Conservation (phyloP, 2,113 vertebrate species). For the Hiodon alosoides region DNA sequence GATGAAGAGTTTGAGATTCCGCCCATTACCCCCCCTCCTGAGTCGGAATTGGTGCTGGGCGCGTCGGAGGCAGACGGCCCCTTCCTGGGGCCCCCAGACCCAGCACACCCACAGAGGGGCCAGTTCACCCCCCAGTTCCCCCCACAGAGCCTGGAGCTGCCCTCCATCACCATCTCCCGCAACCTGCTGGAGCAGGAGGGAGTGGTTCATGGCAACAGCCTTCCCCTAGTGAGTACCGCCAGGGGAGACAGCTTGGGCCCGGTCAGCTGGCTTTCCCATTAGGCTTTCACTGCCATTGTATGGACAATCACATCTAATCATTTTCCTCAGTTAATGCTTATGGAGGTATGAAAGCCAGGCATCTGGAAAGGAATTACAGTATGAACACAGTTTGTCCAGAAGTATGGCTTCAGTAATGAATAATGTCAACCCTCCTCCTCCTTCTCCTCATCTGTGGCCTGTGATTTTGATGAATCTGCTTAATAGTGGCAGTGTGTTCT, state of each 20-base stretch:
- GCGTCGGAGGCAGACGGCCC: slow-evolving; percentile 75
- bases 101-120: slow-evolving; percentile 71
- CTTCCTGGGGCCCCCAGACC: slow-evolving; percentile 77
- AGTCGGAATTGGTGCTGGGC: slow-evolving; percentile 79
- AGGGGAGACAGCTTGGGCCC: background rate
- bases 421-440: no score
- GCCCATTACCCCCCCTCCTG: slow-evolving; percentile 91
- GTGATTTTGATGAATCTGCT: no score
- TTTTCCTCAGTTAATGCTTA: background rate
- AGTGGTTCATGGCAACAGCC: slow-evolving; percentile 69
- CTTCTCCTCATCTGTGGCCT: no score
- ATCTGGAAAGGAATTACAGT: background rate
- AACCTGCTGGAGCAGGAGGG: slow-evolving; percentile 89
- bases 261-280: background rate
- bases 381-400: background rate
- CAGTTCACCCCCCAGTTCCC: slow-evolving; percentile 92
- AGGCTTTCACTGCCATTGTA: background rate
- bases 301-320: background rate
- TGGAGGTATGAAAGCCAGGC: background rate
- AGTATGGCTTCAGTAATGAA: background rate
- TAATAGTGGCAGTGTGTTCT: no score
- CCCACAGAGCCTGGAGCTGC: slow-evolving; percentile 93
- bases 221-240: slow-evolving; percentile 75
- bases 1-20: slow-evolving; percentile 98
- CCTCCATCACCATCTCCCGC: slow-evolving; percentile 97